Conservation (phyloP, 1,140 invertebrate genomes). For the Cydia strobilella region DNA sequence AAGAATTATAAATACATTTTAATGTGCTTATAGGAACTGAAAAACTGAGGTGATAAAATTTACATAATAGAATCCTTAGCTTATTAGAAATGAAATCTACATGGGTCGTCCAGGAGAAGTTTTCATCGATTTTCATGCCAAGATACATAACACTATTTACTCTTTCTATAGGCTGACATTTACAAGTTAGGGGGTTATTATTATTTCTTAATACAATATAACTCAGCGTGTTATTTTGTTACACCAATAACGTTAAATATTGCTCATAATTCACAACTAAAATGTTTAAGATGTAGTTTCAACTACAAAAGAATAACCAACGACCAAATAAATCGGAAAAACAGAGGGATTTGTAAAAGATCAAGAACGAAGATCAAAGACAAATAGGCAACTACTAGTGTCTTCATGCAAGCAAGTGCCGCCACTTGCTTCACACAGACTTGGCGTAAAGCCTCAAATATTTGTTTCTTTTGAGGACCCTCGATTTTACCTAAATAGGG, state of each 20-base stretch:
- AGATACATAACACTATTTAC: too few species aligned
- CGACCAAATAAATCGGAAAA: constrained; percentile 15
- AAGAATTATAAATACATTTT: too few species aligned
- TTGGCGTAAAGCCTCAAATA: constrained; percentile 54
- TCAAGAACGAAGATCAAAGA: constrained; percentile 47
- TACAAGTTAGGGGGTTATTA: too few species aligned
- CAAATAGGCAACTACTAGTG: constrained; percentile 36
- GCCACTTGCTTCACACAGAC: constrained; percentile 23
- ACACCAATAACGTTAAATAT: not conserved
- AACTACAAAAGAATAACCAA: not conserved
- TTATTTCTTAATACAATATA: too few species aligned
- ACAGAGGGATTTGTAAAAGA: constrained; percentile 37
- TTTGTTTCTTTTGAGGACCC: constrained; percentile 55
- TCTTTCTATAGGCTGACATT: too few species aligned
- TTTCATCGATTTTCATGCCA: too few species aligned
- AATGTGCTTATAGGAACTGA: too few species aligned
- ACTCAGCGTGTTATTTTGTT: not conserved
- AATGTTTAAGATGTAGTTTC: not conserved
- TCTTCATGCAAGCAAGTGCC: constrained; percentile 19
- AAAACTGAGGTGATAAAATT: too few species aligned
- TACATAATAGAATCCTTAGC: too few species aligned
- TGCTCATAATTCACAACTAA: too few species aligned
- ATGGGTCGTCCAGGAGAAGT: too few species aligned
- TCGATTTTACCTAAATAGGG: constrained; percentile 47
- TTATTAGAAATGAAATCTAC: too few species aligned